Evolutionary conservation across 2,797 vertebrate species (phyloP).

Genomic region (Sebastes variabilis): DNA sequence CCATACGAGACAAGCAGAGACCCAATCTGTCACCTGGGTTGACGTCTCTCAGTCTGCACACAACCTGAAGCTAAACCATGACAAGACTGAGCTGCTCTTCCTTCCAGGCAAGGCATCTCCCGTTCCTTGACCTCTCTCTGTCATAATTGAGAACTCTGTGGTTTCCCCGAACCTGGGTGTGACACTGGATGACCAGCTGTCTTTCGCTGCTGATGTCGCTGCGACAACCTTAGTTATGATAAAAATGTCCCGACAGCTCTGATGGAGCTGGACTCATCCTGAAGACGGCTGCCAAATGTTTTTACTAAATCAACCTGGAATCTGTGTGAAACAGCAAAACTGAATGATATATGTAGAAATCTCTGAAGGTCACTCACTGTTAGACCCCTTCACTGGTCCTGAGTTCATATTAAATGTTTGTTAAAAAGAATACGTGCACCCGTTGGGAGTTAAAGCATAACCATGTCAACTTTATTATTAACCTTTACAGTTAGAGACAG

Average conservation of each 20-base stretch:
- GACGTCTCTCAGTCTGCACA: background rate
- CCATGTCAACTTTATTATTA: slow-evolving; percentile 81
- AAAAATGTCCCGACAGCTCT: too few relatives aligned
- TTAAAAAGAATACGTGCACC: background rate
- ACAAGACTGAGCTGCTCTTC: background rate
- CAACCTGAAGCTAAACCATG: background rate
- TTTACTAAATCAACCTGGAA: too few relatives aligned
- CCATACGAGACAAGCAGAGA: background rate
- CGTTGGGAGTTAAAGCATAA: slow-evolving; percentile 46
- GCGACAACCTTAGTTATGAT: too few relatives aligned
- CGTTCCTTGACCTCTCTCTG: too few relatives aligned
- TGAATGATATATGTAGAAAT: too few relatives aligned
- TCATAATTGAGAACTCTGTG: background rate
- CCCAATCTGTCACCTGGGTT: background rate
- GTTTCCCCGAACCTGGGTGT: background rate
- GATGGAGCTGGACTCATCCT: too few relatives aligned
- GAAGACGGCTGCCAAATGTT: too few relatives aligned
- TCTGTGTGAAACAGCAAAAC: too few relatives aligned
- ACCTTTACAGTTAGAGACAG: slow-evolving; percentile 82
- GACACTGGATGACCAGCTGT: background rate
- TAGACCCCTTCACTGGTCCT: too few relatives aligned
- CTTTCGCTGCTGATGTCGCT: too few relatives aligned
- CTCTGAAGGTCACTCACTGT: too few relatives aligned
- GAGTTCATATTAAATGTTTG: background rate
- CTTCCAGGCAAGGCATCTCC: background rate